Conservation (phyloP, 2,888 invertebrate genomes). For the Pinctada fucata region DNA sequence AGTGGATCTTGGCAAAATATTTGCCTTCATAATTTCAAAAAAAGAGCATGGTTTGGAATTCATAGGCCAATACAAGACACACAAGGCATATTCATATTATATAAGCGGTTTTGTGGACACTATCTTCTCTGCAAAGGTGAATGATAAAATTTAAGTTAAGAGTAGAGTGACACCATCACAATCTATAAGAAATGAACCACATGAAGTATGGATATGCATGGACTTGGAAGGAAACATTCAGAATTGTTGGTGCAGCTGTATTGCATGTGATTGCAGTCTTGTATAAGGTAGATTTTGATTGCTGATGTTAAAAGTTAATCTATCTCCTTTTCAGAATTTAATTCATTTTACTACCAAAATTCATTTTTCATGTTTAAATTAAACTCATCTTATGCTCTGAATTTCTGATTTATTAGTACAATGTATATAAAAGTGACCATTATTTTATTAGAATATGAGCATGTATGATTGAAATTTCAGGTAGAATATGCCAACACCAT, state of each 20-base stretch:
- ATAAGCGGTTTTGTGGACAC: constrained; percentile 20
- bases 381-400: neutral
- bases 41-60: constrained; percentile 23
- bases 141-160: constrained; percentile 4
- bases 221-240: constrained; percentile 11
- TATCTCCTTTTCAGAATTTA: too few species aligned
- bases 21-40: constrained; percentile 14
- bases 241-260: constrained; percentile 27
- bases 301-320: too few species aligned
- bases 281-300: neutral
- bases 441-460: neutral
- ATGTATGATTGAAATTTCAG: neutral
- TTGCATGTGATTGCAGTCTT: constrained; percentile 11
- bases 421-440: neutral
- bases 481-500: constrained; percentile 16
- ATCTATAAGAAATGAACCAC: constrained; percentile 23
- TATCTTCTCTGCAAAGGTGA: constrained; percentile 7
- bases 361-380: too few species aligned
- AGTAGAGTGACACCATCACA: constrained; percentile 27
- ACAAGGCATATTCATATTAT: constrained; percentile 30
- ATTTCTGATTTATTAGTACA: neutral
- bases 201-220: constrained; percentile 18
- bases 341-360: too few species aligned
- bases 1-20: constrained; percentile 27
- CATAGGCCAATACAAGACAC: constrained; percentile 29